phyloP scores from a whole-genome alignment of 2,888 invertebrate genomes.

The Crioceris asparagi region DNA sequence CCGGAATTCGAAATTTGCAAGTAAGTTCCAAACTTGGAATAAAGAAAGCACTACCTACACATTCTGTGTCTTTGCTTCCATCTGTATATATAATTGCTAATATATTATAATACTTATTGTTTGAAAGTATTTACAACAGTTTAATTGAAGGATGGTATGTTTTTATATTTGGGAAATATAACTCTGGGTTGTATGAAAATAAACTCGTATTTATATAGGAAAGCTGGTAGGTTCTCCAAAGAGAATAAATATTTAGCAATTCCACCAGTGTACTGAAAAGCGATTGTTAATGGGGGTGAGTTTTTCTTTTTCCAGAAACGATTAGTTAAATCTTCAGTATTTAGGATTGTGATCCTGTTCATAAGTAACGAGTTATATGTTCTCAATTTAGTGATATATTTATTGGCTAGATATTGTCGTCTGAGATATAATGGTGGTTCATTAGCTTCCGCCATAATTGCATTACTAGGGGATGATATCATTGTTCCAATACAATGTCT shows the following conservation, averaged over 20 bases:
- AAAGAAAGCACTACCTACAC: neutral
- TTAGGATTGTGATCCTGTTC: neutral
- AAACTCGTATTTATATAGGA: too few species aligned
- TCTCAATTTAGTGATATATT: neutral
- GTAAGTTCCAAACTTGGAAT: neutral
- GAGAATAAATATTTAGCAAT: too few species aligned
- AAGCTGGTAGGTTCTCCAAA: too few species aligned
- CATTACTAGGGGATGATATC: slow-evolving; percentile 1
- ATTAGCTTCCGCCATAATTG: slow-evolving; percentile 4
- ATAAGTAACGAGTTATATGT: slow-evolving; percentile 2
- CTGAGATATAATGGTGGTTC: slow-evolving; percentile 1
- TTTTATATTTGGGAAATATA: too few species aligned
- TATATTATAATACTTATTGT: too few species aligned
- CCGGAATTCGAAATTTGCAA: neutral
- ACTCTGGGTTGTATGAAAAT: too few species aligned
- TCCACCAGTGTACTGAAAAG: too few species aligned
- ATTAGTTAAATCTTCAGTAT: neutral
- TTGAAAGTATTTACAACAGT: too few species aligned
- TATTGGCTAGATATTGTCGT: neutral
- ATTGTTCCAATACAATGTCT: neutral
- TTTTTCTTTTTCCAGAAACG: neutral
- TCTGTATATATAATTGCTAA: too few species aligned
- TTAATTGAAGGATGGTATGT: too few species aligned
- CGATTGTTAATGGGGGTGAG: neutral
- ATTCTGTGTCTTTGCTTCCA: neutral